These are phyloP conservation scores for Monomorium pharaonis DNA, from an alignment of 1,140 invertebrate genomes.

Conservation along the genomic window DNA sequence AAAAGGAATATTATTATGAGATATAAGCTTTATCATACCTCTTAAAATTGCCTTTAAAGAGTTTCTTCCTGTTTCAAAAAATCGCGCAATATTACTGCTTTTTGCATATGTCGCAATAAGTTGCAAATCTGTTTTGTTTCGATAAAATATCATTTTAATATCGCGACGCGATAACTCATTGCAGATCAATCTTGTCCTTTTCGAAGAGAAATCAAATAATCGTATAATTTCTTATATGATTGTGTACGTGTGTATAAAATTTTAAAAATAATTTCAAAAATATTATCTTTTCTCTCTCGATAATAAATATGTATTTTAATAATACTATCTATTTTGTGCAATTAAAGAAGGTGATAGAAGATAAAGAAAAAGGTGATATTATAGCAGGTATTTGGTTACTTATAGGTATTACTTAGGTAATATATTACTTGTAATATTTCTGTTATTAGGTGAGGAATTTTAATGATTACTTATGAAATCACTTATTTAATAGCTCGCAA, in stretches of 20 bases:
- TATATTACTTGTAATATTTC: too few species aligned
- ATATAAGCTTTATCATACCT: background rate
- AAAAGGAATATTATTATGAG: background rate
- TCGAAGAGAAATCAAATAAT: background rate
- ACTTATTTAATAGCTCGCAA: too few species aligned
- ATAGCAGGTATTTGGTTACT: too few species aligned
- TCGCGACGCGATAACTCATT: background rate
- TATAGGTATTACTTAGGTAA: too few species aligned
- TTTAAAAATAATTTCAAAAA: constrained; percentile 16
- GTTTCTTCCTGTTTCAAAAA: background rate
- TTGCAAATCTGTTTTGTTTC: background rate
- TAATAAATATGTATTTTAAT: background rate
- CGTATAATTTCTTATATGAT: background rate
- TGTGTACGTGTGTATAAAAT: background rate
- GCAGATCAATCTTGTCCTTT: background rate
- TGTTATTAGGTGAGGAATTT: too few species aligned
- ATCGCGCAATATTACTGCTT: background rate
- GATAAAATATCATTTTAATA: constrained; percentile 4
- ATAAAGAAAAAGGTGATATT: too few species aligned
- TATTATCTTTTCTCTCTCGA: background rate
- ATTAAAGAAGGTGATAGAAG: background rate
- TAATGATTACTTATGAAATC: too few species aligned
- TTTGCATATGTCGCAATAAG: background rate
- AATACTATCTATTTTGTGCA: background rate
- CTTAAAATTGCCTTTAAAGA: background rate